A percentile compares a stretch with the other conserved stretches of the same genome.
phyloP scores from a whole-genome alignment of 1,140 invertebrate species.

The Archivesica marissinica region DNA sequence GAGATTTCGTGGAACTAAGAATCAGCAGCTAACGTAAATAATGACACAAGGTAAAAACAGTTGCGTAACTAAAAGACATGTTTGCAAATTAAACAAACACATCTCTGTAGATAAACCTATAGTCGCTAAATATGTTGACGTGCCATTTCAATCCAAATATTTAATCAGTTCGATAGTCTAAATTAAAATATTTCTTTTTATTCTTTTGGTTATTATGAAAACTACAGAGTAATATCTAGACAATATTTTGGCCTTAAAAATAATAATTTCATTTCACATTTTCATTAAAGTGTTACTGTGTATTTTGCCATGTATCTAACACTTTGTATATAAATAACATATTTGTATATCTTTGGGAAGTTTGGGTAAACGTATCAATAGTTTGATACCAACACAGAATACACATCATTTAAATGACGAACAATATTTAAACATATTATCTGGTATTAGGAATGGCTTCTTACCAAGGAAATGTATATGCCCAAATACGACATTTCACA shows the following conservation, averaged over 20 bases:
- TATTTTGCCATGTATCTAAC: neutral
- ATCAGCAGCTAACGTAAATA: conserved; percentile 24
- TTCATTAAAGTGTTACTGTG: conserved; percentile 20
- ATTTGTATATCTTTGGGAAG: no score
- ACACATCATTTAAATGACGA: conserved; percentile 2
- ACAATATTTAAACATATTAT: conserved; percentile 23
- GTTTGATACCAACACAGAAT: conserved; percentile 5
- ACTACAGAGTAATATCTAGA: neutral
- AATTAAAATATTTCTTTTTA: conserved; percentile 62
- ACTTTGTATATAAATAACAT: no score
- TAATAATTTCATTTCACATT: conserved; percentile 43
- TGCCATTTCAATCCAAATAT: conserved; percentile 49
- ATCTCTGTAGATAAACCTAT: neutral
- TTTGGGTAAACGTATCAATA: conserved; percentile 25
- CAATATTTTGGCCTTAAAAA: conserved; percentile 43
- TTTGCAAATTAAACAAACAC: conserved; percentile 50
- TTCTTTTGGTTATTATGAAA: neutral
- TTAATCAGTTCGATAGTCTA: conserved; percentile 49
- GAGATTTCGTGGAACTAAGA: neutral
- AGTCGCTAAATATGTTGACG: conserved; percentile 49
- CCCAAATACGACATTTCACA: neutral
- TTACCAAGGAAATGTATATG: neutral
- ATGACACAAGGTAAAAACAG: conserved; percentile 37
- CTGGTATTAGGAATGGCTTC: neutral
- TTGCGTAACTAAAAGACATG: conserved; percentile 45